phyloP scores from a whole-genome alignment of 2,113 vertebrate species.

The Brachyistius frenatus region DNA sequence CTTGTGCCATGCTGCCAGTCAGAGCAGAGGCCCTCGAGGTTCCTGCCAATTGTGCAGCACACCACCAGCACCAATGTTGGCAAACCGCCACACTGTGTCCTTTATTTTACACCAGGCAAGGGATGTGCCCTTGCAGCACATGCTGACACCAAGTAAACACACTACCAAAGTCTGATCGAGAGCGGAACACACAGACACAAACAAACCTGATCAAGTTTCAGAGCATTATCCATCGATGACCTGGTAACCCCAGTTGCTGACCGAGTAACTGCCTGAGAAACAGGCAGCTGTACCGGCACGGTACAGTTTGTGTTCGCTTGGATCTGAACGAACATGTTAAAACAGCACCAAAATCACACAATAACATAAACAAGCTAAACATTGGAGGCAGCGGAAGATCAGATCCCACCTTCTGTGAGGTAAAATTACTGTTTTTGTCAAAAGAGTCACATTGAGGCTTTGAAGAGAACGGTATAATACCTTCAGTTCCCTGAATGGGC shows the following conservation, averaged over 20 bases:
- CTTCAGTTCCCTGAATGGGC: too few relatives aligned
- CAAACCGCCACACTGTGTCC: slow-evolving; percentile 48
- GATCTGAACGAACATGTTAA: too few relatives aligned
- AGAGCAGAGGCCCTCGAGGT: neutral
- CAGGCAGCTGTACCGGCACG: too few relatives aligned
- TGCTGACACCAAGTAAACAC: slow-evolving; percentile 36
- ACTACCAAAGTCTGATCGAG: slow-evolving; percentile 9
- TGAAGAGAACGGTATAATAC: too few relatives aligned
- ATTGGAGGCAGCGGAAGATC: too few relatives aligned
- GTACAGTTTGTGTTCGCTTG: too few relatives aligned
- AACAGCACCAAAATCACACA: too few relatives aligned
- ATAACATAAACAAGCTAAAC: too few relatives aligned
- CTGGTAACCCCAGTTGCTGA: neutral
- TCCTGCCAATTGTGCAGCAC: slow-evolving; percentile 35
- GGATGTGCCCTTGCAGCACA: slow-evolving; percentile 34
- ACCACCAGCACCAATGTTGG: slow-evolving; percentile 19
- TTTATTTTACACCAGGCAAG: slow-evolving; percentile 43
- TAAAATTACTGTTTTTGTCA: too few relatives aligned
- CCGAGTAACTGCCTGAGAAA: too few relatives aligned
- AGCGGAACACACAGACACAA: slow-evolving; percentile 9
- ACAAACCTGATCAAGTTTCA: slow-evolving; percentile 15
- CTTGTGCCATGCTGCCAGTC: slow-evolving; percentile 54
- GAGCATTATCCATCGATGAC: slow-evolving; percentile 22
- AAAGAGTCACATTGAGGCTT: too few relatives aligned
- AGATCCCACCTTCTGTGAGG: too few relatives aligned